Base-by-base conservation (phyloP, 2,888 invertebrate species). In the Spialia ferax region DNA sequence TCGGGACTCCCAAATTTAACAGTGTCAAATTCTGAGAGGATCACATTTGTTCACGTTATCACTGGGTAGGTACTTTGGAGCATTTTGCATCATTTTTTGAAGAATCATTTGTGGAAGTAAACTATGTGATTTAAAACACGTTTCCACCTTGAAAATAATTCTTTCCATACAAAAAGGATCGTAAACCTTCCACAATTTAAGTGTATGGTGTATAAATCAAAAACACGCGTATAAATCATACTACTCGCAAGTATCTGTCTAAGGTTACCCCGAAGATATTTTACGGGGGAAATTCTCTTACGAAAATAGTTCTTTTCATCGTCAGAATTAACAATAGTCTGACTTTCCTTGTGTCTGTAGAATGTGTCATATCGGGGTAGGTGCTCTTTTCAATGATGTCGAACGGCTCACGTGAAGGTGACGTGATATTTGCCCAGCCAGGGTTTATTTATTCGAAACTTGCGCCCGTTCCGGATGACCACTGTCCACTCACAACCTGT, bases 391-490 rank as follows among this genome's bases (percentile, higher is more conserved):
- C 79, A 73, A 71, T 83, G 85, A 87, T 83, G 82, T 76, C 73
- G 73, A 71, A 73, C 74, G 81, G 78, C 80, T 76, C 87, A 86
- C 84, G 81, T 87, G 87, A 83, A 81, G 83, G 79, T 86, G 88
- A 88, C 86, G 80, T 79, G 73, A 84, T 90, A 88, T 91, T 90
- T 85, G 84, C 80, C 13, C 32, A n/a, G n/a, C 80, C 78, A 79
- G 80, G 80, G 85, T 90, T 90, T 92, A 91, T 91, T 91, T 93
- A 91, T 93, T 89, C 87, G 87, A 85, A 87, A 85, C 85, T 88
- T 86, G 83, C 76, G 82, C 83, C 84, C 85, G 83, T 81, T 86
- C 83, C 82, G 83, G 81, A 89, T 87, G 90, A 90, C 91, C 93
- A 88, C 87, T 82, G 90, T 87, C 93, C 90, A 84, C 87, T 92